Percentiles rank a stretch among this genome's conserved stretches.
Conservation (phyloP, 2,113 vertebrate species). For the Nettapus auritus region DNA sequence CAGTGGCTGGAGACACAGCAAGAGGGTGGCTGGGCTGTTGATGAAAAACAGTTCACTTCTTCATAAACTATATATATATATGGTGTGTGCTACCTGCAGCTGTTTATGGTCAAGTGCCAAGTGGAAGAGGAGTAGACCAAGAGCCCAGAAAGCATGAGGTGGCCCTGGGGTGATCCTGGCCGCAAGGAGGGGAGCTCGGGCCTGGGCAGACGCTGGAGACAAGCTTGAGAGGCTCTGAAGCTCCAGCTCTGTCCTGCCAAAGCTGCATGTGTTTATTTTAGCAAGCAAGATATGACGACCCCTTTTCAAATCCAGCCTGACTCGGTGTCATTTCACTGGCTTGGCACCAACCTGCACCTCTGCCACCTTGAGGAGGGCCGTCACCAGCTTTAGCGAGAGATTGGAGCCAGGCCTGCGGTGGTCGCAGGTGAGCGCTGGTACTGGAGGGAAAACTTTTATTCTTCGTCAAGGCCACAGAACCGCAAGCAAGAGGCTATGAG, state of each 20-base stretch:
- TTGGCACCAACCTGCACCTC: not conserved
- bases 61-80: not conserved
- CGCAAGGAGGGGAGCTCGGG: not conserved
- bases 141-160: not conserved
- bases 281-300: not conserved
- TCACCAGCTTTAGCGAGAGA: not conserved
- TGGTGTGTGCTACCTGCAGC: not conserved
- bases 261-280: not conserved
- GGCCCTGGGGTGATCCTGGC: not conserved
- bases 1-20: not conserved
- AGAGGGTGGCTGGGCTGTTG: not conserved
- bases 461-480: not conserved
- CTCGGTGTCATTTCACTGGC: not conserved
- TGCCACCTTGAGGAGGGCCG: not conserved
- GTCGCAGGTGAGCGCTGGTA: not conserved
- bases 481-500: not conserved
- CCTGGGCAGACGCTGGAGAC: not conserved
- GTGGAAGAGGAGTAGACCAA: not conserved
- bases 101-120: constrained; percentile 24
- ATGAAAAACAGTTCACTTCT: not conserved
- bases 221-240: not conserved
- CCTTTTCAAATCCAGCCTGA: not conserved
- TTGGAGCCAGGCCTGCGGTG: not conserved
- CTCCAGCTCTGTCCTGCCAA: not conserved
- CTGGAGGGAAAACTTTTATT: not conserved